A percentile compares a stretch with the other conserved stretches of the same genome.
Evolutionary conservation across 2,888 invertebrate genomes (phyloP).

Genomic region (Therioaphis trifolii): DNA sequence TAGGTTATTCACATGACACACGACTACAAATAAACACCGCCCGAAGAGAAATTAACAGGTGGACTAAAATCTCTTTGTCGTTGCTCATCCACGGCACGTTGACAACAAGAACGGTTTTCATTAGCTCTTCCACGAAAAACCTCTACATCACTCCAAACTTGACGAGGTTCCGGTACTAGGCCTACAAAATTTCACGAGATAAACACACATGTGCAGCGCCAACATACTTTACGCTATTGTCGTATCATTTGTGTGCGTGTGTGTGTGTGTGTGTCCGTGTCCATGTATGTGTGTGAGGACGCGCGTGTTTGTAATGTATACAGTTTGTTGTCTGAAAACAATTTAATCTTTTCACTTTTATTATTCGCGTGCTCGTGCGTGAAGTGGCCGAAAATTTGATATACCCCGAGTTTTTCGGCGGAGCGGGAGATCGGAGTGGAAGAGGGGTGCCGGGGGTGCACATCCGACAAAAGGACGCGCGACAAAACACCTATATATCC

Average conservation of each 20-base stretch:
- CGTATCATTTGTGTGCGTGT: not conserved
- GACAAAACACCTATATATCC: conserved; percentile 35
- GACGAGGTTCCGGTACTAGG: not conserved
- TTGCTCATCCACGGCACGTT: too few species aligned
- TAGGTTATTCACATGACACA: too few species aligned
- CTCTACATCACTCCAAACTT: not conserved
- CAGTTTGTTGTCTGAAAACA: not conserved
- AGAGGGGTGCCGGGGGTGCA: not conserved
- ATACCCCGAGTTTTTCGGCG: conserved; percentile 33
- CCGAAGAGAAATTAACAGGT: too few species aligned
- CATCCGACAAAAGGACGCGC: conserved; percentile 49
- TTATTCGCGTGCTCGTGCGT: conserved; percentile 40
- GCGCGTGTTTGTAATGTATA: not conserved
- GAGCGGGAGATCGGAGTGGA: not conserved
- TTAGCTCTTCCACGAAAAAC: too few species aligned
- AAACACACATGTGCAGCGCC: not conserved
- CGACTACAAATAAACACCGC: too few species aligned
- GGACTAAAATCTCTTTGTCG: too few species aligned
- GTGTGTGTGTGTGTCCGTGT: not conserved
- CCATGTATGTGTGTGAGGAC: not conserved
- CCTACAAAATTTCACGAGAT: not conserved
- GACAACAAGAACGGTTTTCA: not conserved
- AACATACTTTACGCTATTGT: not conserved
- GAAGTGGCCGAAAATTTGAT: conserved; percentile 54
- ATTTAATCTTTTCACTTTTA: conserved; percentile 40